Conservation (phyloP, 2,113 vertebrate genomes). For the Collichthys lucidus region DNA sequence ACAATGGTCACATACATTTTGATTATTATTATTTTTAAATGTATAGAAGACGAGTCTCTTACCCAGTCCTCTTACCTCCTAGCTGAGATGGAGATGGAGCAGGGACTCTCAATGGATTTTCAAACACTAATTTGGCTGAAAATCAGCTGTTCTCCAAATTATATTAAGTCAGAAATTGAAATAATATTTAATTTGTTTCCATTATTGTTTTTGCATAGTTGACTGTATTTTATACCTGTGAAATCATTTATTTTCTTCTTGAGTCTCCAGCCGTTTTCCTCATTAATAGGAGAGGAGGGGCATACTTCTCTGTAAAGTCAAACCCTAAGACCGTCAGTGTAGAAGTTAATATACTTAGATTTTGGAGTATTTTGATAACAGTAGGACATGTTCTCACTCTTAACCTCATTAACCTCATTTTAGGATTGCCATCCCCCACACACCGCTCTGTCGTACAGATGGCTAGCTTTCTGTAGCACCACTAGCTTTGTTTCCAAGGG, state of each 20-base stretch:
- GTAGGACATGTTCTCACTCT: not conserved
- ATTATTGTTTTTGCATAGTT: not conserved
- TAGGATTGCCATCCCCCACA: not conserved
- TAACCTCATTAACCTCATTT: not conserved
- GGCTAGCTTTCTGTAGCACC: slow-evolving; percentile 15
- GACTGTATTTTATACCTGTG: not conserved
- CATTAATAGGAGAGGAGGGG: too few species aligned
- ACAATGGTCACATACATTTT: not conserved
- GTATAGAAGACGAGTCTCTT: too few species aligned
- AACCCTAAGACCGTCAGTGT: not conserved
- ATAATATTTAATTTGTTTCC: not conserved
- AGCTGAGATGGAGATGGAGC: too few species aligned
- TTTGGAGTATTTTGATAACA: not conserved
- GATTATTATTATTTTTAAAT: not conserved
- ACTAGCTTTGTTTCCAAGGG: slow-evolving; percentile 20
- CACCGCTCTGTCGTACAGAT: slow-evolving; percentile 1
- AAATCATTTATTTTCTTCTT: too few species aligned
- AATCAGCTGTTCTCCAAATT: not conserved
- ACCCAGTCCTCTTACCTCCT: too few species aligned
- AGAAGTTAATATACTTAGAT: not conserved
- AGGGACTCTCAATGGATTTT: too few species aligned
- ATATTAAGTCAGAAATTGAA: not conserved
- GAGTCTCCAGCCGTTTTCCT: too few species aligned
- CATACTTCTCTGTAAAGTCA: not conserved
- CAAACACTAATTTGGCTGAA: too few species aligned